These are phyloP conservation scores for Tetragnatha montana DNA, from an alignment of 2,888 invertebrate species.

Conservation along the genomic window DNA sequence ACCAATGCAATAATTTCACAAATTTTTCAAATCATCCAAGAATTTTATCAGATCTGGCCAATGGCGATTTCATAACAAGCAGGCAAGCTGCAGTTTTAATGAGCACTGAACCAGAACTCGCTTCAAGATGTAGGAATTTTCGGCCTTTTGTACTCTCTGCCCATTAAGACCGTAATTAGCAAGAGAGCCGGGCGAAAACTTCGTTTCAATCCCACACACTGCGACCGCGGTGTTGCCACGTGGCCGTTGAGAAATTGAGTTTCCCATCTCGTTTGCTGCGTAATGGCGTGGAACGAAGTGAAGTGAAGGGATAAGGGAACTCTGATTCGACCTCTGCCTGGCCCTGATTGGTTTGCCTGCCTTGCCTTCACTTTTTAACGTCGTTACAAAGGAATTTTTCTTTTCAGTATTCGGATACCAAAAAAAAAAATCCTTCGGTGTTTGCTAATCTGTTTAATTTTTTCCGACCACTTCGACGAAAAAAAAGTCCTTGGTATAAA, in stretches of 20 bases:
- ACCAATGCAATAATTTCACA: background rate
- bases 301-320: background rate
- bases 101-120: background rate
- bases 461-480: background rate
- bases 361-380: background rate
- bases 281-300: constrained; percentile 21
- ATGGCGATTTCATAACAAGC: constrained; percentile 17
- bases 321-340: background rate
- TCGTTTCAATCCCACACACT: constrained; percentile 34
- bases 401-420: background rate
- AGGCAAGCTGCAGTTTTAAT: background rate
- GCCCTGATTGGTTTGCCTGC: background rate
- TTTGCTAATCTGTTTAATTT: background rate
- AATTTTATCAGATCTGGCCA: constrained; percentile 22
- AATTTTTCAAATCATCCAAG: constrained; percentile 5
- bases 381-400: background rate
- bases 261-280: constrained; percentile 11
- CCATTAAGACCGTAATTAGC: constrained; percentile 28
- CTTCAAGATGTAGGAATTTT: background rate
- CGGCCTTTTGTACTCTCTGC: background rate
- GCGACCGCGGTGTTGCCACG: constrained; percentile 8
- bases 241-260: constrained; percentile 27
- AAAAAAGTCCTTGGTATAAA: background rate
- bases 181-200: constrained; percentile 7
- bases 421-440: background rate